Evolutionary conservation across 23 tunicate species (phyloP).

Genomic region (Corella eumyota): DNA sequence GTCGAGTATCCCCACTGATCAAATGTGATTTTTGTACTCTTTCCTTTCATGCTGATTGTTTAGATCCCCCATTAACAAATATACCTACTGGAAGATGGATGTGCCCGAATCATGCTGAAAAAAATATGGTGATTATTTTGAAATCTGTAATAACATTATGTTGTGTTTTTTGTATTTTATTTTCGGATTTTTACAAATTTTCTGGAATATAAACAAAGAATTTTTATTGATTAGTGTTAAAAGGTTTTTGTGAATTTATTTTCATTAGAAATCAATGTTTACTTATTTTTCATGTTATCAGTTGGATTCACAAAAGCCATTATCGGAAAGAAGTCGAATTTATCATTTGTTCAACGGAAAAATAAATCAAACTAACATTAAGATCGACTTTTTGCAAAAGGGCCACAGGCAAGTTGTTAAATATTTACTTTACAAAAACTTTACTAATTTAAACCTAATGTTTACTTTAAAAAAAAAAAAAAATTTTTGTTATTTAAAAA

Average conservation of each 20-base stretch:
- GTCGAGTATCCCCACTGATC: constrained; percentile 57
- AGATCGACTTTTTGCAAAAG: constrained; percentile 48
- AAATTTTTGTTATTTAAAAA: too few species aligned
- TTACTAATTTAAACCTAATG: too few species aligned
- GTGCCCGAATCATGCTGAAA: constrained; percentile 89
- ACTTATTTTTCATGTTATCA: background rate
- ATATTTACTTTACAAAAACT: background rate
- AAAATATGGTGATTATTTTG: constrained; percentile 1
- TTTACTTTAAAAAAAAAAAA: too few species aligned
- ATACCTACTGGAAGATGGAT: constrained; percentile 89
- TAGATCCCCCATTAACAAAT: constrained; percentile 89
- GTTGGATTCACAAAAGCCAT: constrained; percentile 28
- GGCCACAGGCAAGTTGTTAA: constrained; percentile 41
- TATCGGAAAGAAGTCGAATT: constrained; percentile 43
- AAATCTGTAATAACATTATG: background rate
- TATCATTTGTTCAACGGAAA: constrained; percentile 17
- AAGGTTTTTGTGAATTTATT: background rate
- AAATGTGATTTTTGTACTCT: constrained; percentile 86
- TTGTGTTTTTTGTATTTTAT: background rate
- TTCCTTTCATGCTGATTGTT: constrained; percentile 76
- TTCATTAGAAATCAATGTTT: background rate
- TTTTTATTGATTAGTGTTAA: background rate
- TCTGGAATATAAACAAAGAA: background rate
- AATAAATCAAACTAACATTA: constrained; percentile 42
- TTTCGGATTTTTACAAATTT: too few species aligned